Conservation (phyloP, 92 coral and sea anemone genomes). For the Pocillopora grandis region DNA sequence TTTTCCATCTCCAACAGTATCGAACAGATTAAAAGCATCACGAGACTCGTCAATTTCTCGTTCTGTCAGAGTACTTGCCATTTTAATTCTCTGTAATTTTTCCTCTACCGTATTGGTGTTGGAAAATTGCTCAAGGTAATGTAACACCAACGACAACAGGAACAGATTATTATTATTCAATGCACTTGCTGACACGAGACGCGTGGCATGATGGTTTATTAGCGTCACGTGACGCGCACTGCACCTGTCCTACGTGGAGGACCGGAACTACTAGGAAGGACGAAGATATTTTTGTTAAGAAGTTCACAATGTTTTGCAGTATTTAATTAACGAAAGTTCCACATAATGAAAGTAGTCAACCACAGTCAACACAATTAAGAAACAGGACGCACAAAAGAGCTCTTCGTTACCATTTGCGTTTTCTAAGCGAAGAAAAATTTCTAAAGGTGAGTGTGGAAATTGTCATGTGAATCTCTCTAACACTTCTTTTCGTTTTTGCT, state of each 20-base stretch:
- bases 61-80: slow-evolving; percentile 40
- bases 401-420: too few relatives aligned
- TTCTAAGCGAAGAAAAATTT: too few relatives aligned
- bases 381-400: too few relatives aligned
- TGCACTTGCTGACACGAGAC: neutral
- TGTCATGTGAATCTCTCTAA: too few relatives aligned
- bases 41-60: slow-evolving; percentile 77
- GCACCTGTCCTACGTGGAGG: neutral
- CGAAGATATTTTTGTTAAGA: too few relatives aligned
- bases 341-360: neutral
- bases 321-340: neutral
- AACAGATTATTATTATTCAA: slow-evolving; percentile 2
- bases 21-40: slow-evolving; percentile 86
- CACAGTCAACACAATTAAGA: too few relatives aligned
- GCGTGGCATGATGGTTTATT: slow-evolving; percentile 22
- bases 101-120: neutral
- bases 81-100: slow-evolving; percentile 1
- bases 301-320: neutral
- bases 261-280: too few relatives aligned
- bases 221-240: slow-evolving; percentile 10
- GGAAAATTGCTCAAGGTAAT: neutral
- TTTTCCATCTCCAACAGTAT: slow-evolving; percentile 92
- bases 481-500: too few relatives aligned
- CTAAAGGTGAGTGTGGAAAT: too few relatives aligned
- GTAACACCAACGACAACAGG: neutral